Evolutionary conservation across 2,113 vertebrate genomes (phyloP).

Genomic region (Vanacampus margaritifer): DNA sequence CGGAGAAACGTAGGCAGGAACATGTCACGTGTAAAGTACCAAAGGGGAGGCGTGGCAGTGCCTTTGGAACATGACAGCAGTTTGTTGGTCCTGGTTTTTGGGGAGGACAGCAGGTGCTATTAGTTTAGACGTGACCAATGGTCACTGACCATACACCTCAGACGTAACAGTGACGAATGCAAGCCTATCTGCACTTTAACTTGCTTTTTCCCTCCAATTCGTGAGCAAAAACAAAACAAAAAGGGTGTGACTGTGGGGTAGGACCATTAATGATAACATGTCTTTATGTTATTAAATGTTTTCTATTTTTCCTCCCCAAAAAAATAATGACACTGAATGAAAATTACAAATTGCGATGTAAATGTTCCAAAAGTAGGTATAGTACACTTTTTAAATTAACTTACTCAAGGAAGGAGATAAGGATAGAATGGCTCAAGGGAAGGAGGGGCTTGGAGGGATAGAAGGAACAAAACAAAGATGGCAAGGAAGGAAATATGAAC

Average conservation of each 20-base stretch:
- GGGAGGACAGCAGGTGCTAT: slow-evolving; percentile 6
- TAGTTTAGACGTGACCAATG: background rate
- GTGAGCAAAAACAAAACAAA: background rate
- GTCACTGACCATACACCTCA: background rate
- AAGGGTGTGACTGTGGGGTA: background rate
- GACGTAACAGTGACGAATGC: background rate
- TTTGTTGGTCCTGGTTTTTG: slow-evolving; percentile 16
- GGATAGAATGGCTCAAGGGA: too few relatives aligned
- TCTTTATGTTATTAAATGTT: too few relatives aligned
- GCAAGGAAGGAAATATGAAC: too few relatives aligned
- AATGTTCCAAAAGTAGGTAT: too few relatives aligned
- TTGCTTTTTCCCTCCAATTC: background rate
- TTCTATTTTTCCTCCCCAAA: too few relatives aligned
- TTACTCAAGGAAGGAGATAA: too few relatives aligned
- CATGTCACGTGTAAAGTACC: slow-evolving; percentile 65
- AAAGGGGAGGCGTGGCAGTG: slow-evolving; percentile 53
- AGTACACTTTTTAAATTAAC: too few relatives aligned
- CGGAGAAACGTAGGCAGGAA: slow-evolving; percentile 32
- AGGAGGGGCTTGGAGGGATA: too few relatives aligned
- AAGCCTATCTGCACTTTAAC: background rate
- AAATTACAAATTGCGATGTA: too few relatives aligned
- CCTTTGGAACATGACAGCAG: background rate
- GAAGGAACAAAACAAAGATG: too few relatives aligned
- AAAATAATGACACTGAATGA: too few relatives aligned
- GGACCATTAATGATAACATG: too few relatives aligned